Conservation (phyloP, 2,113 vertebrate species). For the Ictalurus punctatus region DNA sequence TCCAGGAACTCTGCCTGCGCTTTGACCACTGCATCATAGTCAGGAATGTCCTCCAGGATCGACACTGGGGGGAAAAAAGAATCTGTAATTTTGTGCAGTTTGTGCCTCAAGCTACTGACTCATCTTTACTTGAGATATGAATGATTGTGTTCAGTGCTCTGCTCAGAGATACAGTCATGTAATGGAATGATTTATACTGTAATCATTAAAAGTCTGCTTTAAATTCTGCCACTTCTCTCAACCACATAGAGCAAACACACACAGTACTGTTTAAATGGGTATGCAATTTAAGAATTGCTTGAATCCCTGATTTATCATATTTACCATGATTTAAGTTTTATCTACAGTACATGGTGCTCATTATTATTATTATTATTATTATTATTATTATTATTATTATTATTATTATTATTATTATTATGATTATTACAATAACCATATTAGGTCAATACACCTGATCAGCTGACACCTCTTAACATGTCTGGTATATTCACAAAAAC, state of each 20-base stretch:
- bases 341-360: neutral
- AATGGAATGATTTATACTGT: neutral
- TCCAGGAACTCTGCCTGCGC: conserved; percentile 75
- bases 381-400: neutral
- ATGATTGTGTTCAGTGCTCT: neutral
- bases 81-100: neutral
- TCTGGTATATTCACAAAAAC: conserved; percentile 4
- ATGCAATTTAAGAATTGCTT: neutral
- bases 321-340: neutral
- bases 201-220: neutral
- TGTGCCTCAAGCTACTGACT: neutral
- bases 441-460: neutral
- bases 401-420: neutral
- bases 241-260: neutral
- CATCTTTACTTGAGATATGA: neutral
- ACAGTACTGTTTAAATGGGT: neutral
- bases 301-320: neutral
- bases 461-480: neutral
- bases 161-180: neutral
- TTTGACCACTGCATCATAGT: conserved; percentile 80
- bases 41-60: conserved; percentile 78
- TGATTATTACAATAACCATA: neutral
- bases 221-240: neutral
- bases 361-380: neutral
- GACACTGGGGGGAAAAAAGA: conserved; percentile 59